Percentiles rank a stretch among this genome's conserved stretches.
Evolutionary conservation across 2,888 invertebrate species (phyloP).

Genomic region (Pollenia griseotomentosa): DNA sequence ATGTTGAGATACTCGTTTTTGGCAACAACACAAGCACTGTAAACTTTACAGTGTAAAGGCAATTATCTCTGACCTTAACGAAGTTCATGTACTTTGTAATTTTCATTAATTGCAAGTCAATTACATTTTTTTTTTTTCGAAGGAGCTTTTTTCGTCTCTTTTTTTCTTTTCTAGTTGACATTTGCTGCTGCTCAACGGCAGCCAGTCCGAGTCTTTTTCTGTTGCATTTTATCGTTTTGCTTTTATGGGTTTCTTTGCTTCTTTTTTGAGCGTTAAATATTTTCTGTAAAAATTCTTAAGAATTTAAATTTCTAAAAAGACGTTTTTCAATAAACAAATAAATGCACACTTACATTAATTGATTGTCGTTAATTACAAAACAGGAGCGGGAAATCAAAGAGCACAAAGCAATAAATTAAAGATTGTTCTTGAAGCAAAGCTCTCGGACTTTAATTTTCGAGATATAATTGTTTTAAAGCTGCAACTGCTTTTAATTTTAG

Average conservation of each 20-base stretch:
- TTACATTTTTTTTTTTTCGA: conserved; percentile 48
- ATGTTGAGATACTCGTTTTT: conserved; percentile 22
- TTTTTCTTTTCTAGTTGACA: conserved; percentile 36
- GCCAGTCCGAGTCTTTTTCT: not conserved
- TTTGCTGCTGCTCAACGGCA: conserved; percentile 11
- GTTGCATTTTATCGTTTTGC: conserved; percentile 10
- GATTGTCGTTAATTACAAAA: conserved; percentile 35
- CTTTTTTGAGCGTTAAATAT: conserved; percentile 15
- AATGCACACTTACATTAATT: conserved; percentile 18
- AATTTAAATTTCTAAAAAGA: conserved; percentile 13
- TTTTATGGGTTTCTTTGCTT: conserved; percentile 38
- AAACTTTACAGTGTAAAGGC: too few relatives aligned
- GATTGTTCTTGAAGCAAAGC: too few relatives aligned
- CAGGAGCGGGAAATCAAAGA: not conserved
- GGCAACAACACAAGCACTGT: conserved; percentile 24
- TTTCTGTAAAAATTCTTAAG: conserved; percentile 46
- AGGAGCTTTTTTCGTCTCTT: conserved; percentile 36
- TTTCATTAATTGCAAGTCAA: conserved; percentile 72
- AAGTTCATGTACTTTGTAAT: conserved; percentile 70
- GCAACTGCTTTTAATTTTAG: too few relatives aligned
- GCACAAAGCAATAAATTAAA: not conserved
- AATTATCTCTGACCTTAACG: conserved; percentile 71
- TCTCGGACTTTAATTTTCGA: too few relatives aligned
- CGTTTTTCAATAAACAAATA: conserved; percentile 20
- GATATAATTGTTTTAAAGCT: too few relatives aligned